phyloP scores from a whole-genome alignment of 2,797 vertebrate species.

The Eleutherodactylus coqui region DNA sequence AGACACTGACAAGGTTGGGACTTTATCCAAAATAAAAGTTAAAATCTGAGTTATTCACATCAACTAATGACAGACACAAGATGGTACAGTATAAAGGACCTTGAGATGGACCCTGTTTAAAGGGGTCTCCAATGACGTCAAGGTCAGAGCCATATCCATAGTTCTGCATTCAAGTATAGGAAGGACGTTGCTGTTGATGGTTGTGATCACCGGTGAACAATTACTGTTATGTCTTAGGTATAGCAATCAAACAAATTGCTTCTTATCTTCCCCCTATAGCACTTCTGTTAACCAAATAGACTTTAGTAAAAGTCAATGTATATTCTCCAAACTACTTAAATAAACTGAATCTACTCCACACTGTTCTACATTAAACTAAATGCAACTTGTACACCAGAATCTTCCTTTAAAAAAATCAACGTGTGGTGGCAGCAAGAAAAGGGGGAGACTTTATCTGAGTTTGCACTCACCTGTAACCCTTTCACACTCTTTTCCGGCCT shows the following conservation, averaged over 20 bases:
- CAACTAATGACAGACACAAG: background rate
- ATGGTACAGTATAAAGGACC: background rate
- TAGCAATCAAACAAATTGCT: background rate
- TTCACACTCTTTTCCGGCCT: slow-evolving; percentile 60
- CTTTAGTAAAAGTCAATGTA: background rate
- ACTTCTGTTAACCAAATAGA: background rate
- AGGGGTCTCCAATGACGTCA: background rate
- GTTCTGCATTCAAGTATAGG: no score
- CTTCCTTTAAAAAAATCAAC: background rate
- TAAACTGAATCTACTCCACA: background rate
- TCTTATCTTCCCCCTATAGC: background rate
- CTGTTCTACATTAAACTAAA: background rate
- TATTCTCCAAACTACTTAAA: background rate
- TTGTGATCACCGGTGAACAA: no score
- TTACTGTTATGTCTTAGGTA: no score
- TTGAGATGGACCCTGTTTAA: background rate
- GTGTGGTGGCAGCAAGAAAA: background rate
- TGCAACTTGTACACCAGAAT: background rate
- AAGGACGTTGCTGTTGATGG: no score
- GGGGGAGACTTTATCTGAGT: slow-evolving; percentile 37
- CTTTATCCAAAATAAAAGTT: background rate
- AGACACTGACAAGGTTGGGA: background rate
- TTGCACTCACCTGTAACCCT: slow-evolving; percentile 57
- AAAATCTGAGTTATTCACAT: background rate
- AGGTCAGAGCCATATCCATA: background rate